Conservation (phyloP, 2,888 invertebrate species). For the Cetonia aurata region DNA sequence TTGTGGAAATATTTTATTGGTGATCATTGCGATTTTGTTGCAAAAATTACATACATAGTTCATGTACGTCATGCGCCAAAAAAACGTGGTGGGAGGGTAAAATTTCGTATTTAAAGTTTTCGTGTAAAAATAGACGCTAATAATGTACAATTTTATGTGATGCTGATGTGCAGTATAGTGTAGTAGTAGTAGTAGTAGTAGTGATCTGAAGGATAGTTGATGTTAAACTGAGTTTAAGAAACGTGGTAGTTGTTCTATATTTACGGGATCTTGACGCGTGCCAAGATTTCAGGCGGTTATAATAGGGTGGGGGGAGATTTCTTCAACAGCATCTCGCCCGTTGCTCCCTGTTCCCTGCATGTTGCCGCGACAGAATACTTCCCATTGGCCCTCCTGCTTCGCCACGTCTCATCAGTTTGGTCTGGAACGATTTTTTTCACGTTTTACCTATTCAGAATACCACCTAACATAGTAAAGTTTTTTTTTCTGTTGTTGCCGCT, state of each 20-base stretch:
- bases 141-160: background rate
- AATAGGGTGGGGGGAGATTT: conserved; percentile 51
- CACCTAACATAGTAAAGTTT: conserved; percentile 13
- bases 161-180: too few species aligned
- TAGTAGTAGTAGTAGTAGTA: conserved; percentile 11
- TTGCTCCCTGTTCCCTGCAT: conserved; percentile 47
- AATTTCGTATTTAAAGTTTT: background rate
- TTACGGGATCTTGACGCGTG: conserved; percentile 66
- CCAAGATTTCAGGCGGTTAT: conserved; percentile 64
- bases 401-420: conserved; percentile 34
- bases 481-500: conserved; percentile 12
- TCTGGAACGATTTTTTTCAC: conserved; percentile 41
- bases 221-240: conserved; percentile 62
- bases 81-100: background rate
- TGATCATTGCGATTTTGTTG: too few species aligned
- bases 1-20: background rate
- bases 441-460: conserved; percentile 22
- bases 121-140: conserved; percentile 13
- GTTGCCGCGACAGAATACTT: conserved; percentile 48
- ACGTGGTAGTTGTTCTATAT: conserved; percentile 67
- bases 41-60: too few species aligned
- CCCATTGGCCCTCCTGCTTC: conserved; percentile 61
- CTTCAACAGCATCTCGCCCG: conserved; percentile 50
- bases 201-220: conserved; percentile 54
- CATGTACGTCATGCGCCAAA: too few species aligned